Evolutionary conservation across 2,113 vertebrate species (phyloP), one percentile per base, ranked within the genome.

Genomic region (Amazona guildingii): DNA sequence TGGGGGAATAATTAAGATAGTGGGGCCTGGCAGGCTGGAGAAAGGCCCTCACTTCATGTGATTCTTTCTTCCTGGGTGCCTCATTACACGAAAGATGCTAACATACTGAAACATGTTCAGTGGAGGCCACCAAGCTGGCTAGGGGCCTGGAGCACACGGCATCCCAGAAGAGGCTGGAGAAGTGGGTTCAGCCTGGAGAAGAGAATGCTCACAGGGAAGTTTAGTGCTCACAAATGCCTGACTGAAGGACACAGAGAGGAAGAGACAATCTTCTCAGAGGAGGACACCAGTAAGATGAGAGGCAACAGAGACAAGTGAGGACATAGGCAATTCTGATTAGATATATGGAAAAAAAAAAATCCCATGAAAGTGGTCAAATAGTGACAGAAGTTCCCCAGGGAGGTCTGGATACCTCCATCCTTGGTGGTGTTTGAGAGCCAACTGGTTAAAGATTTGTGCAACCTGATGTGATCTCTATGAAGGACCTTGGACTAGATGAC

Each of bases 1-100:
- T 21, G 24, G 8, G 6, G 14, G 5, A 54, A 9, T 1, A 1
- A 18, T 51, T 17, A 63, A 2, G 20, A 5, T 1, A 2, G 4
- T 27, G 54, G 17, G 64, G 27, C 23, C 9, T 73, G 49, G 29
- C 48, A 12, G 39, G 33, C 28, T 46, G 28, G 39, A 67, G 31
- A 72, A 83, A 83, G 17, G 13, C 19, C 15, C 35, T 64, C 17
- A 57, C 8, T 62, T 52, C 2, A 23, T 5, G 9, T 33, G 17
- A 33, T 35, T 2, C 8, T 2, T 12, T 63, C 35, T 73, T 64
- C 48, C 74, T 59, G 39, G 2, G 8, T 51, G 20, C 33, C 13
- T 80, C 20, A 20, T 88, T 88, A 39, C 7, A 10, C 2, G 9
- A 55, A 90, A 76, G 9, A 48, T 11, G 3, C 17, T 82, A 52